These are phyloP conservation scores for Champsocephalus esox DNA, from an alignment of 2,797 vertebrate species.

Conservation along the genomic window DNA sequence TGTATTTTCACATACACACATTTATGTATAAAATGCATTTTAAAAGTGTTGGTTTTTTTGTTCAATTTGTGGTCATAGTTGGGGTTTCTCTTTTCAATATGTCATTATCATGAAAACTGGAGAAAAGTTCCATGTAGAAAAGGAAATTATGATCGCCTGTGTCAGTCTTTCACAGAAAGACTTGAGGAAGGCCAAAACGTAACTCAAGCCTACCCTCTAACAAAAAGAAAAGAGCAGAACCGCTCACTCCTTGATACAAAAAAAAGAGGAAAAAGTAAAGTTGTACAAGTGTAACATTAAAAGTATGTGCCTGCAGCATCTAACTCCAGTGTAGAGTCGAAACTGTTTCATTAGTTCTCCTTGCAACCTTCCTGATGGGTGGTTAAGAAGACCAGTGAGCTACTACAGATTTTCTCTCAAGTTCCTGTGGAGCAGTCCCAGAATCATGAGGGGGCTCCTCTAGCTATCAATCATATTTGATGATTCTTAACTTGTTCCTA, in stretches of 20 bases:
- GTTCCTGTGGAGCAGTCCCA: conserved; percentile 20
- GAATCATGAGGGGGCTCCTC: conserved; percentile 1
- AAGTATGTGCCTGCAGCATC: conserved; percentile 63
- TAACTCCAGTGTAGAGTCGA: conserved; percentile 31
- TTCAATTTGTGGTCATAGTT: conserved; percentile 71
- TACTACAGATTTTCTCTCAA: conserved; percentile 32
- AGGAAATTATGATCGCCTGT: conserved; percentile 73
- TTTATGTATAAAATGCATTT: conserved; percentile 87
- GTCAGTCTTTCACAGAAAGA: conserved; percentile 89
- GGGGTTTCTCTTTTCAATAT: conserved; percentile 59
- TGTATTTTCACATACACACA: conserved; percentile 84
- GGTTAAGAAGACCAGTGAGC: conserved; percentile 35
- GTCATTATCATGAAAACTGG: conserved; percentile 76
- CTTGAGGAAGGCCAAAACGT: conserved; percentile 77
- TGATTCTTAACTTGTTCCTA: conserved; percentile 19
- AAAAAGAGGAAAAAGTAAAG: conserved; percentile 35
- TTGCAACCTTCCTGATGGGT: conserved; percentile 28
- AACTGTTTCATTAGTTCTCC: conserved; percentile 28
- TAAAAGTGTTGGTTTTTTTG: conserved; percentile 80
- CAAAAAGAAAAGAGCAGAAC: conserved; percentile 61
- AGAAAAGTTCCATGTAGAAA: conserved; percentile 76
- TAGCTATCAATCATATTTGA: conserved; percentile 36
- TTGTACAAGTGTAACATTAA: conserved; percentile 58
- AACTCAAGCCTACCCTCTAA: conserved; percentile 74
- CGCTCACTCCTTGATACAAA: conserved; percentile 61